Percentiles rank a stretch among this genome's conserved stretches.
Evolutionary conservation across 2,797 vertebrate genomes (phyloP).

Genomic region (Leontopithecus rosalia): DNA sequence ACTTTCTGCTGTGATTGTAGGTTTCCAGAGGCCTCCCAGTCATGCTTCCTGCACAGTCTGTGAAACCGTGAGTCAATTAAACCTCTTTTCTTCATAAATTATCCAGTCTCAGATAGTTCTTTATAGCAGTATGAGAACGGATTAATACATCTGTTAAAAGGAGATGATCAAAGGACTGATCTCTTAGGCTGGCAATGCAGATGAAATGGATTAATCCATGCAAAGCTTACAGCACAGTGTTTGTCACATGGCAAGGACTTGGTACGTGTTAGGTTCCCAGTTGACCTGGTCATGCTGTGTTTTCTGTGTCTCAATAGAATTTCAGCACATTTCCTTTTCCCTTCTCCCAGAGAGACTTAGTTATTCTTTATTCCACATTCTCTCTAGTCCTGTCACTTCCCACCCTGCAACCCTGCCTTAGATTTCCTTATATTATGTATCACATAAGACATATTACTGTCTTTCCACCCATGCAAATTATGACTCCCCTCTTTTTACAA

Average conservation of each 20-base stretch:
- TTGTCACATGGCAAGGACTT: neutral
- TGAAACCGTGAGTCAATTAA: neutral
- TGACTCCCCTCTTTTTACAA: neutral
- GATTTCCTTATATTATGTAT: neutral
- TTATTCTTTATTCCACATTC: neutral
- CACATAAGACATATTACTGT: neutral
- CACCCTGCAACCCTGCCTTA: neutral
- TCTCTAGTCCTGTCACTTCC: neutral
- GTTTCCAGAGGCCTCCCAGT: neutral
- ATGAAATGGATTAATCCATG: neutral
- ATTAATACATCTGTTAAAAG: neutral
- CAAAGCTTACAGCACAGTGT: neutral
- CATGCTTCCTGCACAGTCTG: neutral
- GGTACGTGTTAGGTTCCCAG: neutral
- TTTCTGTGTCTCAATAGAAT: neutral
- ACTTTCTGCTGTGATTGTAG: neutral
- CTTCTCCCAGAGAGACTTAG: neutral
- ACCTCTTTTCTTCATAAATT: neutral
- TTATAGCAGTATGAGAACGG: neutral
- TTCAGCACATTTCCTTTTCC: neutral
- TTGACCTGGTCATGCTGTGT: neutral
- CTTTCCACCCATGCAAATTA: neutral
- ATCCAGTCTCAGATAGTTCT: neutral
- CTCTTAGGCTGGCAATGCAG: neutral
- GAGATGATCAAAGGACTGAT: neutral